Evolutionary conservation across 2,797 vertebrate species (phyloP).

Genomic region (Pseudomugil tenellus): DNA sequence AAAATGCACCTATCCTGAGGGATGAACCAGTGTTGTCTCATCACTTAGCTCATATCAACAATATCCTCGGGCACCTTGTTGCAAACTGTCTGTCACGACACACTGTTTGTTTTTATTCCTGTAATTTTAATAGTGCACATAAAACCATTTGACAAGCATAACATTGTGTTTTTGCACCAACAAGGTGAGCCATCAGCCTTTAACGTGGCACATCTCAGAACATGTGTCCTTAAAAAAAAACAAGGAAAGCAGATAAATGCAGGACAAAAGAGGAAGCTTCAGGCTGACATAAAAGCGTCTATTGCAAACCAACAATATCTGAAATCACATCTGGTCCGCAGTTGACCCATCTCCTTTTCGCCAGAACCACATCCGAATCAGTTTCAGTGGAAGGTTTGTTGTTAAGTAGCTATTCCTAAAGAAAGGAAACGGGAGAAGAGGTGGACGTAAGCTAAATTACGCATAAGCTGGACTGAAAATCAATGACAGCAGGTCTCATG

Average conservation of each 20-base stretch:
- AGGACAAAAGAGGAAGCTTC: not conserved
- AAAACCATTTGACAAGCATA: slow-evolving; percentile 7
- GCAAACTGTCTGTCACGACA: not conserved
- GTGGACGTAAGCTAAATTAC: not conserved
- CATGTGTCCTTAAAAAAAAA: not conserved
- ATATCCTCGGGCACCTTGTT: not conserved
- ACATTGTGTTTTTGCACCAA: not conserved
- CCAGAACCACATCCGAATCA: not conserved
- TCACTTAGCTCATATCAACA: not conserved
- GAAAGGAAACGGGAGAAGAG: not conserved
- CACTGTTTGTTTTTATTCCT: not conserved
- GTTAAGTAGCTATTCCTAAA: not conserved
- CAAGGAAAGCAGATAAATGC: not conserved
- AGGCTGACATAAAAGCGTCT: not conserved
- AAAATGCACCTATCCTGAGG: not conserved
- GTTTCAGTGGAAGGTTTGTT: not conserved
- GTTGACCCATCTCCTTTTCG: not conserved
- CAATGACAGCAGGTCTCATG: not conserved
- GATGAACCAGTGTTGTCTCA: not conserved
- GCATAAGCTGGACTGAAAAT: not conserved
- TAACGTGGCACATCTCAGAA: not conserved
- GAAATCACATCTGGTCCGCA: not conserved
- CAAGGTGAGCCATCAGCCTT: not conserved
- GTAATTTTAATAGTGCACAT: too few relatives aligned
- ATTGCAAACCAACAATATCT: not conserved